Conservation (phyloP, 2,797 vertebrate species). For the Leptatherina wallacei region DNA sequence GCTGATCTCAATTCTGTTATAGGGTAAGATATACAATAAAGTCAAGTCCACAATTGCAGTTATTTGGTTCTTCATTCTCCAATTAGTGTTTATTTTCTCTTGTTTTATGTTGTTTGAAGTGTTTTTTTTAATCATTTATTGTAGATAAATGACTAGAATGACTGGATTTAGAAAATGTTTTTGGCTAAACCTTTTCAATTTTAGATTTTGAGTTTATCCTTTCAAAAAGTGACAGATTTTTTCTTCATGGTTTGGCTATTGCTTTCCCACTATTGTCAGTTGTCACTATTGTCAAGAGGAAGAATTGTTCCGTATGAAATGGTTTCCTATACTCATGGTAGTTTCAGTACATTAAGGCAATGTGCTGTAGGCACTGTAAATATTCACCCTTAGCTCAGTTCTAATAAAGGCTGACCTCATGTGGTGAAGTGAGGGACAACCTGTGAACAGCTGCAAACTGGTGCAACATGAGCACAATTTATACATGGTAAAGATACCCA, state of each 20-base stretch:
- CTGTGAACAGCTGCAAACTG: too few relatives aligned
- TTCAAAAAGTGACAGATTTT: neutral
- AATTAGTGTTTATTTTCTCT: neutral
- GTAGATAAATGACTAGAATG: too few relatives aligned
- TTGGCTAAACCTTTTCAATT: neutral
- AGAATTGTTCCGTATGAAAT: too few relatives aligned
- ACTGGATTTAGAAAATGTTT: too few relatives aligned
- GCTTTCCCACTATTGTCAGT: neutral
- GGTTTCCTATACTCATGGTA: too few relatives aligned
- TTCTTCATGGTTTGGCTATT: neutral
- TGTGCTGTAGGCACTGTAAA: neutral
- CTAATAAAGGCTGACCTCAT: conserved; percentile 27
- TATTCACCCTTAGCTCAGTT: neutral
- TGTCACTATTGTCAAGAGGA: too few relatives aligned
- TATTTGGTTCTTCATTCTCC: conserved; percentile 35
- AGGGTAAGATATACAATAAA: conserved; percentile 51
- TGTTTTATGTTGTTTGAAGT: too few relatives aligned
- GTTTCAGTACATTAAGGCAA: too few relatives aligned
- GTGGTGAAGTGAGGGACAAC: conserved; percentile 9
- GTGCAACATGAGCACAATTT: too few relatives aligned
- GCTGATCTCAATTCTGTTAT: conserved; percentile 27
- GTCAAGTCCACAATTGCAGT: conserved; percentile 36
- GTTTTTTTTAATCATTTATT: too few relatives aligned
- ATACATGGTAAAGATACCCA: too few relatives aligned
- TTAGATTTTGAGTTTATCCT: neutral